Conservation (phyloP, 2,888 invertebrate species). For the Erebia ligea region DNA sequence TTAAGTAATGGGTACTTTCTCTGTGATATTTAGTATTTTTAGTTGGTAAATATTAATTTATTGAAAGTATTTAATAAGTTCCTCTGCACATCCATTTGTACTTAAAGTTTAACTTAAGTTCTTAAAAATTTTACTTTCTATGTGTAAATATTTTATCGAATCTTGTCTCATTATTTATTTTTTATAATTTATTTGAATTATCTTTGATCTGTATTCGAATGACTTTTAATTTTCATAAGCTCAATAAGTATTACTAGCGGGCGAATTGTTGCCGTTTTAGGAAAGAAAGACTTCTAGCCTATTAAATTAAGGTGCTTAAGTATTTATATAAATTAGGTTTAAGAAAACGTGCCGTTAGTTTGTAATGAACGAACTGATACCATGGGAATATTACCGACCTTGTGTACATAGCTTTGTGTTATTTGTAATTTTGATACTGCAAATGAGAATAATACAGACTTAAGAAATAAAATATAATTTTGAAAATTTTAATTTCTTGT, state of each 20-base stretch:
- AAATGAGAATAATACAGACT: conserved; percentile 61
- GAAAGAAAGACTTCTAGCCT: conserved; percentile 77
- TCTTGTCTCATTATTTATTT: conserved; percentile 40
- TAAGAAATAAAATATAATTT: conserved; percentile 57
- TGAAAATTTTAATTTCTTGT: conserved; percentile 49
- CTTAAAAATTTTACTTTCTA: conserved; percentile 18
- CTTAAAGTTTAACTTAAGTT: conserved; percentile 39
- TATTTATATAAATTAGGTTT: conserved; percentile 65
- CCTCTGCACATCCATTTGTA: conserved; percentile 44
- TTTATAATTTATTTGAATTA: conserved; percentile 38
- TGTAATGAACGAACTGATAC: conserved; percentile 68
- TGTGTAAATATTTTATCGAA: conserved; percentile 31
- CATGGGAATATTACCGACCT: conserved; percentile 45
- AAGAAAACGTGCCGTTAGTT: conserved; percentile 67
- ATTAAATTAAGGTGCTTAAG: conserved; percentile 63
- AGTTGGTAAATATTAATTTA: conserved; percentile 78
- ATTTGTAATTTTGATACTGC: conserved; percentile 53
- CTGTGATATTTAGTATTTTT: conserved; percentile 83
- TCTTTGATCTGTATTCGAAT: conserved; percentile 36
- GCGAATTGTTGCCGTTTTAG: conserved; percentile 66
- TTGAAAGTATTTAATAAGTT: conserved; percentile 75
- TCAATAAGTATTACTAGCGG: conserved; percentile 69
- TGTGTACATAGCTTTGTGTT: conserved; percentile 42
- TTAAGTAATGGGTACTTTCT: conserved; percentile 82
- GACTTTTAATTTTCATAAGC: conserved; percentile 50